phyloP scores from a whole-genome alignment of 2,113 vertebrate species.

The Lophotis ruficrista region DNA sequence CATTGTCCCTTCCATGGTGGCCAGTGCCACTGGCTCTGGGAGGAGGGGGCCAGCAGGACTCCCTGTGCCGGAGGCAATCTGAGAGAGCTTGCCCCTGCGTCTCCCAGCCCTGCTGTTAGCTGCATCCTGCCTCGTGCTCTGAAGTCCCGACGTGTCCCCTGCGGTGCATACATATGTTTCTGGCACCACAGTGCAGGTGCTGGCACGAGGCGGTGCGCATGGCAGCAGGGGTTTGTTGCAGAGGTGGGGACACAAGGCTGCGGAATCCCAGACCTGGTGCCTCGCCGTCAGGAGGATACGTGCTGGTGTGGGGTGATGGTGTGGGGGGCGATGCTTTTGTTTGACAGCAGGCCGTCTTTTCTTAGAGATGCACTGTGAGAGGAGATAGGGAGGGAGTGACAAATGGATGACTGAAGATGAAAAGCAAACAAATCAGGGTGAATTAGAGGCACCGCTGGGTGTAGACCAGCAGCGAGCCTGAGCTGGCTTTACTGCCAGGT shows the following conservation, averaged over 20 bases:
- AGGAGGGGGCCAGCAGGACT: neutral
- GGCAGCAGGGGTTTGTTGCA: neutral
- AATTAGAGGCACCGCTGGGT: neutral
- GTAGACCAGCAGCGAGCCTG: neutral
- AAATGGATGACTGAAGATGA: neutral
- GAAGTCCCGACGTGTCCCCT: neutral
- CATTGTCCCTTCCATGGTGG: neutral
- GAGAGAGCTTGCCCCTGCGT: rapidly evolving
- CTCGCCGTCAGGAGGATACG: rapidly evolving
- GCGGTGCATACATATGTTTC: rapidly evolving
- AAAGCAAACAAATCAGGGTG: neutral
- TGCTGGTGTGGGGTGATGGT: rapidly evolving
- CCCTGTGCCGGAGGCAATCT: rapidly evolving
- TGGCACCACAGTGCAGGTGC: neutral
- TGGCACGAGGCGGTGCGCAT: neutral
- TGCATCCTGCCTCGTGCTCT: neutral
- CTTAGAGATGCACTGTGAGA: neutral
- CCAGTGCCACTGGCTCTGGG: rapidly evolving
- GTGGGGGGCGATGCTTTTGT: rapidly evolving
- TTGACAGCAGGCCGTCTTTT: neutral
- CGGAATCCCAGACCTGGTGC: neutral
- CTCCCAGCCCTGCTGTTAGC: neutral
- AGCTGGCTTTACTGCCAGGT: neutral
- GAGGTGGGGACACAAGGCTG: neutral
- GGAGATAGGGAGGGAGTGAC: neutral